Percentiles rank a stretch among this genome's conserved stretches.
Evolutionary conservation across 1,140 invertebrate genomes (phyloP).

Genomic region (Subanguina moxae): DNA sequence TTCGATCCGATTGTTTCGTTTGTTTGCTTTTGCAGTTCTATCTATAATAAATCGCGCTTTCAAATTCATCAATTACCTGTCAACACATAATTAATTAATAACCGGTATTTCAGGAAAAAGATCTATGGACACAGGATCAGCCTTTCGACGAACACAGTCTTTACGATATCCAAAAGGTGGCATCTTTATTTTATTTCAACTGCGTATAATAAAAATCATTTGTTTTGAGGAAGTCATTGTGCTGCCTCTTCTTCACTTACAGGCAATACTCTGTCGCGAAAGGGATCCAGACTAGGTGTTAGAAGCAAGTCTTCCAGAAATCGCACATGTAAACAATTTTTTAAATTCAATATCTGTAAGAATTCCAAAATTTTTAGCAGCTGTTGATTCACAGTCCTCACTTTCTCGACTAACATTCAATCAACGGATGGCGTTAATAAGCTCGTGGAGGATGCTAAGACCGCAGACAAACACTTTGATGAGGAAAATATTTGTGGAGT

Average conservation of each 20-base stretch:
- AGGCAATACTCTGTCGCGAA: not conserved
- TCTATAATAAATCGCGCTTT: too few species aligned
- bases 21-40: too few species aligned
- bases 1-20: too few species aligned
- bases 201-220: not conserved
- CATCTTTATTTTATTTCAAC: not conserved
- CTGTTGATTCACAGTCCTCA: slow-evolving; percentile 16
- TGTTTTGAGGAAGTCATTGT: not conserved
- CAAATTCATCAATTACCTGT: too few species aligned
- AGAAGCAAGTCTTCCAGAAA: slow-evolving; percentile 3
- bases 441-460: slow-evolving; percentile 37
- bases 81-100: too few species aligned
- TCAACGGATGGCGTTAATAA: slow-evolving; percentile 27
- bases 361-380: not conserved
- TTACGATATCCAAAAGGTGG: slow-evolving; percentile 22
- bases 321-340: not conserved
- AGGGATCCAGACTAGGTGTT: not conserved
- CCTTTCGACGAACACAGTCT: slow-evolving; percentile 32
- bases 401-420: slow-evolving; percentile 33
- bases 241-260: not conserved
- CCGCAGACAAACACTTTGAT: slow-evolving; percentile 40
- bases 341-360: not conserved
- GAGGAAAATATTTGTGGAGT: slow-evolving; percentile 53
- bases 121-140: not conserved
- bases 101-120: too few species aligned